Percentiles rank a stretch among this genome's conserved stretches.
Conservation (phyloP, 2,113 vertebrate species). For the Callaeas wilsoni region DNA sequence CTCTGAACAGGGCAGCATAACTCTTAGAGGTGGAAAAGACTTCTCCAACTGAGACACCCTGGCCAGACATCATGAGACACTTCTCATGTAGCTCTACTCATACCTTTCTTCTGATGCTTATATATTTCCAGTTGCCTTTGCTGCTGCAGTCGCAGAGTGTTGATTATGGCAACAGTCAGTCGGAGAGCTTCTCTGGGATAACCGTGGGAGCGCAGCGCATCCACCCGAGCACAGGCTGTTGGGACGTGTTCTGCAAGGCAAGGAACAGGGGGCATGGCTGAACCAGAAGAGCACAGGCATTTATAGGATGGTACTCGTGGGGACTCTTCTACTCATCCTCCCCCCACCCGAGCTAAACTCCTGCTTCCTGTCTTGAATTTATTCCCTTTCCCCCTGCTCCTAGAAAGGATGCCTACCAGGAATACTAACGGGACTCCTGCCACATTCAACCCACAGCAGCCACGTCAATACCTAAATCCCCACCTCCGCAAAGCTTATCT, state of each 20-base stretch:
- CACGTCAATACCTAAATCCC: not conserved
- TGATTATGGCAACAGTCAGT: slow-evolving; percentile 95
- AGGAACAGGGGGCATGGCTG: not conserved
- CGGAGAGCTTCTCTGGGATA: slow-evolving; percentile 96
- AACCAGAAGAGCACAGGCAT: not conserved
- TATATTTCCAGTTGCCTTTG: slow-evolving; percentile 96
- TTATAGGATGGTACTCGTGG: accelerated
- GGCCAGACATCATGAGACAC: not conserved
- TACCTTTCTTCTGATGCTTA: slow-evolving; percentile 99
- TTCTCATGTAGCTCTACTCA: not conserved
- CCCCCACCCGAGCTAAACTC: not conserved
- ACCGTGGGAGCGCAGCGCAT: slow-evolving; percentile 94
- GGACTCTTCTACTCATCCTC: not conserved
- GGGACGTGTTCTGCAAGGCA: slow-evolving; percentile 89
- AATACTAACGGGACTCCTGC: not conserved
- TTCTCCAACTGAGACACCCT: not conserved
- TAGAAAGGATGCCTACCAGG: not conserved
- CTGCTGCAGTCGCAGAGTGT: slow-evolving; percentile 93
- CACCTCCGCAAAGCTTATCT: not conserved
- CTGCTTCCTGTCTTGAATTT: not conserved
- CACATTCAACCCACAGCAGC: not conserved
- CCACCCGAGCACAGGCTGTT: slow-evolving; percentile 94
- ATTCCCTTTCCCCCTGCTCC: not conserved
- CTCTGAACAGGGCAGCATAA: not conserved
- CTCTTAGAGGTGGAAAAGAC: not conserved